Evolutionary conservation across 2,113 vertebrate species (phyloP), one percentile per base, ranked within the genome.

Genomic region (Mustela lutreola): DNA sequence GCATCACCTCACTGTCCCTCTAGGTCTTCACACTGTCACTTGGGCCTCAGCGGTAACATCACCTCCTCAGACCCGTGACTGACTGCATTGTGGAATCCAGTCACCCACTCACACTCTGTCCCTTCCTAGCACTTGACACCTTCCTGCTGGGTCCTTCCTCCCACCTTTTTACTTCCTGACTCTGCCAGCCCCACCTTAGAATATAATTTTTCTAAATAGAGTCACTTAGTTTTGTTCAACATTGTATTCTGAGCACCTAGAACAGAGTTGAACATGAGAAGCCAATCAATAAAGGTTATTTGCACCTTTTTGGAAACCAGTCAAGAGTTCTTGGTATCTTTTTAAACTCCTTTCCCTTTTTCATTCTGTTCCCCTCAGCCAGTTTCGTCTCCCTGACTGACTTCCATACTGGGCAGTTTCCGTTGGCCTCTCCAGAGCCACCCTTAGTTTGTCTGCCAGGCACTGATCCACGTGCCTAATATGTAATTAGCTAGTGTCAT

Each of bases 321-420:
- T 39, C 79, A 62, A 33, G 84, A 79, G 82, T 94, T 89, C 58
- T 62, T 87, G 67, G 89, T 80, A 53, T 62, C 9, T 63, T 83
- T 65, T 73, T 58, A 39, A 48, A 67, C 12, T 81, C 39, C 67
- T 86, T 73, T 45, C n/a, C 70, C 73, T 58, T 78, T 75, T 86
- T 56, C 78, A 60, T 76, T 56, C 56, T 4, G 6, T 81, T 94
- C 33, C 50, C 91, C 79, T 85, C n/a, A 1, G 65, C 67, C 60
- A 18, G 0, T 56, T 70, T 65, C 0, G 0, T 33, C 36, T 50
- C 60, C 48, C n/a, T 65, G 86, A 53, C 11, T 88, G 56, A 31
- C 39, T 45, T 93, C 70, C 70, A 39, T 1, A 4, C 39, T 31
- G 63, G 21, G 11, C 7, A 1, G 62, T 60, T 58, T 48, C 28